These are phyloP conservation scores for Eueides isabella DNA, from an alignment of 1,140 invertebrate species.

Conservation along the genomic window DNA sequence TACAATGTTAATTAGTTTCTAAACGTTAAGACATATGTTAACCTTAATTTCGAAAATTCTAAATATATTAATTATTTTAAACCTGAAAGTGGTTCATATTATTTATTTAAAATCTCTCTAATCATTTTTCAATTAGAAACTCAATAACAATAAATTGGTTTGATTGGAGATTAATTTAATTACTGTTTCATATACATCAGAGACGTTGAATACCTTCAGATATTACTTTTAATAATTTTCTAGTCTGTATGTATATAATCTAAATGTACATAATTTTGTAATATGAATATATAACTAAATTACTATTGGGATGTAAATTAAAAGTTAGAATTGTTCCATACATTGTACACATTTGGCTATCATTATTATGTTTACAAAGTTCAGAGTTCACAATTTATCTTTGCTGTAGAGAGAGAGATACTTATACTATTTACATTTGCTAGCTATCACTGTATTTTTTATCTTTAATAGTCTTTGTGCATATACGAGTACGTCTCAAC, in stretches of 20 bases:
- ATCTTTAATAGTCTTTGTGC: slow-evolving; percentile 21
- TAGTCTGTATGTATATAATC: not conserved
- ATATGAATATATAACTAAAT: not conserved
- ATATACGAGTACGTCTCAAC: not conserved
- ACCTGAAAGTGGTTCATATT: too few species aligned
- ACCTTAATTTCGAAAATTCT: not conserved
- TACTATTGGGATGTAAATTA: not conserved
- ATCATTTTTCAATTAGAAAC: too few species aligned
- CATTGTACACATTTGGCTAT: slow-evolving; percentile 38
- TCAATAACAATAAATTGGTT: too few species aligned
- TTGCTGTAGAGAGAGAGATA: slow-evolving; percentile 30
- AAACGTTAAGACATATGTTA: slow-evolving; percentile 17
- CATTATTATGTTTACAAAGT: slow-evolving; percentile 44
- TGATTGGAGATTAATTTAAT: too few species aligned
- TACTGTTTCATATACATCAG: too few species aligned
- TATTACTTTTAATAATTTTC: not conserved
- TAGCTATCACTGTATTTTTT: slow-evolving; percentile 38
- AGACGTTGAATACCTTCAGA: not conserved
- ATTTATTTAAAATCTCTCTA: too few species aligned
- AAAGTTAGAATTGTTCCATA: not conserved
- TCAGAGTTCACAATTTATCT: slow-evolving; percentile 51
- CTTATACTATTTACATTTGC: slow-evolving; percentile 41
- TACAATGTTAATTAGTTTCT: not conserved
- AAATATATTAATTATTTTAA: not conserved
- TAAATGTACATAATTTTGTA: not conserved